Percentiles rank a stretch among this genome's conserved stretches.
These are phyloP conservation scores for Ophioderma brevispina DNA, from an alignment of 35 echinoderm and acorn worm genomes.

Conservation along the genomic window DNA sequence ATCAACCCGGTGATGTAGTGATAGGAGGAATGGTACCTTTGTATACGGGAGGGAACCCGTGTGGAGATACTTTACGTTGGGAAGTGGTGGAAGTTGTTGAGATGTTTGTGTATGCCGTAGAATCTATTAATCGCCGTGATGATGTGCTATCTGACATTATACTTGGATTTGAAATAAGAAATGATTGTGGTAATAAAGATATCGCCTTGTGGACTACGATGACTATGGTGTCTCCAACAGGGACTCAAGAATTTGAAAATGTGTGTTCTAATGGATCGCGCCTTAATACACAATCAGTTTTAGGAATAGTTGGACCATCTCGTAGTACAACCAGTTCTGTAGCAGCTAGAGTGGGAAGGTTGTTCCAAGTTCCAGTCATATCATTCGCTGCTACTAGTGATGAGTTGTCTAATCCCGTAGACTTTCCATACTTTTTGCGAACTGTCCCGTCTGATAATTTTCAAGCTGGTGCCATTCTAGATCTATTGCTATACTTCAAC, in stretches of 20 bases:
- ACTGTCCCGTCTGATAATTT: constrained; percentile 34
- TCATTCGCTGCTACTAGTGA: constrained; percentile 26
- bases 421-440: constrained; percentile 48
- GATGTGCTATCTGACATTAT: constrained; percentile 33
- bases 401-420: constrained; percentile 11
- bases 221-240: background rate
- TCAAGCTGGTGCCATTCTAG: constrained; percentile 44
- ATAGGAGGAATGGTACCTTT: constrained; percentile 22
- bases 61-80: background rate
- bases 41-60: background rate
- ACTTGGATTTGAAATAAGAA: constrained; percentile 42
- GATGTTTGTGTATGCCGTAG: constrained; percentile 38
- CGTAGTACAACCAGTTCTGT: background rate
- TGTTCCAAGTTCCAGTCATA: constrained; percentile 13
- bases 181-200: constrained; percentile 25
- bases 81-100: constrained; percentile 13
- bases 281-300: background rate
- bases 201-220: constrained; percentile 11
- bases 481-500: constrained; percentile 38
- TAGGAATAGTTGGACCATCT: constrained; percentile 11
- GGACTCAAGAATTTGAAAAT: background rate
- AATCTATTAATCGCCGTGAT: constrained; percentile 32
- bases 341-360: background rate
- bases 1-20: constrained; percentile 2
- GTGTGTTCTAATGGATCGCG: background rate